These are phyloP conservation scores for Ceriagrion tenellum DNA, from an alignment of 2,888 invertebrate species.

Conservation along the genomic window DNA sequence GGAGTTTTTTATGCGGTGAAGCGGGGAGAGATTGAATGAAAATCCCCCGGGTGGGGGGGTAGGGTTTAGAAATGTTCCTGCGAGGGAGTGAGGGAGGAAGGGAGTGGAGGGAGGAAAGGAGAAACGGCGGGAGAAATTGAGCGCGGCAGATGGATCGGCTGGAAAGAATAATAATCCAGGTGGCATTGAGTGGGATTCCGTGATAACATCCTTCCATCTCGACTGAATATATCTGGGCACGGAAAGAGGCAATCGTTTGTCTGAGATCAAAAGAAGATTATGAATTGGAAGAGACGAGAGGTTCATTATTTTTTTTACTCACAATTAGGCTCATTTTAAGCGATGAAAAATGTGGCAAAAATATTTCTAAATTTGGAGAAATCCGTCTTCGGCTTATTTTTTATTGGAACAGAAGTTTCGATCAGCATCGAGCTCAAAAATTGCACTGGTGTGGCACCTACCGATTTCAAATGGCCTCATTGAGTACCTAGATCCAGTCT, in stretches of 20 bases:
- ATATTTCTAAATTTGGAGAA: no score
- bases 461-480: no score
- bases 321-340: neutral
- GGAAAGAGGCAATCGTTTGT: neutral
- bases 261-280: neutral
- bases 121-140: slow-evolving; percentile 10
- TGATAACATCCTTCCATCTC: neutral
- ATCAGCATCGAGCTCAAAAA: no score
- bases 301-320: neutral
- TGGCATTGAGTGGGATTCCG: neutral
- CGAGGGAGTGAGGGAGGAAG: neutral
- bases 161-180: neutral
- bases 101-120: slow-evolving; percentile 3
- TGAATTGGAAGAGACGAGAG: neutral
- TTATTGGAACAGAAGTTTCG: no score
- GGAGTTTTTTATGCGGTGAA: neutral
- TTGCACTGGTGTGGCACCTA: no score
- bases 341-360: no score
- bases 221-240: neutral
- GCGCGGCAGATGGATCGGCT: neutral
- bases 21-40: neutral
- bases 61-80: neutral
- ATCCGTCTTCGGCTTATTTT: no score
- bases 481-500: no score
- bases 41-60: neutral